Percentiles rank a stretch among this genome's conserved stretches.
Evolutionary conservation across 2,797 vertebrate genomes (phyloP).

Genomic region (Sebastolobus alascanus): DNA sequence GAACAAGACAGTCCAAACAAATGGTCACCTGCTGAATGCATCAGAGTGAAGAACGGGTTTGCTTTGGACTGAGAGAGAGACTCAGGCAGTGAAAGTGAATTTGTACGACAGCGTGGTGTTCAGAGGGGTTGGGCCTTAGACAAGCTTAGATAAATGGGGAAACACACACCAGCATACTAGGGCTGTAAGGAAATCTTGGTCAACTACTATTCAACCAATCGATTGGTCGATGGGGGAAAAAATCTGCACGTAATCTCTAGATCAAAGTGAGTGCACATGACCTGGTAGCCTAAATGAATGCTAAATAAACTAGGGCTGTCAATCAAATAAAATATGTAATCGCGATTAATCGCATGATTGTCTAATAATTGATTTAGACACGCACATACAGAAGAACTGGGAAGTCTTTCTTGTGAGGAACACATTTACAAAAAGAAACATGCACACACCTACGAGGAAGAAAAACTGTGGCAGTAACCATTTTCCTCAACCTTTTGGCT

Average conservation of each 20-base stretch:
- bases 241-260: no score
- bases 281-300: no score
- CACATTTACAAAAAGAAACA: slow-evolving; percentile 1
- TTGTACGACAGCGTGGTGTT: background rate
- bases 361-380: background rate
- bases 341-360: no score
- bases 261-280: no score
- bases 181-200: background rate
- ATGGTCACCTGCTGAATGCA: slow-evolving; percentile 5
- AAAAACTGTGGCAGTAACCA: slow-evolving; percentile 34
- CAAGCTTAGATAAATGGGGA: background rate
- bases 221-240: background rate
- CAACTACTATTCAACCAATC: background rate
- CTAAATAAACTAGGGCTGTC: no score
- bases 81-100: background rate
- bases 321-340: no score
- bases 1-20: slow-evolving; percentile 17
- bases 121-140: background rate
- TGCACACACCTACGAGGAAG: background rate
- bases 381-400: background rate
- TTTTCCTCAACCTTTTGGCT: slow-evolving; percentile 57
- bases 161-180: background rate
- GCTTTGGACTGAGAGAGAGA: slow-evolving; percentile 12
- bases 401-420: background rate
- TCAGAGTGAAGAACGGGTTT: background rate